phyloP scores from a whole-genome alignment of 2,888 invertebrate genomes.

The Apamea anceps region DNA sequence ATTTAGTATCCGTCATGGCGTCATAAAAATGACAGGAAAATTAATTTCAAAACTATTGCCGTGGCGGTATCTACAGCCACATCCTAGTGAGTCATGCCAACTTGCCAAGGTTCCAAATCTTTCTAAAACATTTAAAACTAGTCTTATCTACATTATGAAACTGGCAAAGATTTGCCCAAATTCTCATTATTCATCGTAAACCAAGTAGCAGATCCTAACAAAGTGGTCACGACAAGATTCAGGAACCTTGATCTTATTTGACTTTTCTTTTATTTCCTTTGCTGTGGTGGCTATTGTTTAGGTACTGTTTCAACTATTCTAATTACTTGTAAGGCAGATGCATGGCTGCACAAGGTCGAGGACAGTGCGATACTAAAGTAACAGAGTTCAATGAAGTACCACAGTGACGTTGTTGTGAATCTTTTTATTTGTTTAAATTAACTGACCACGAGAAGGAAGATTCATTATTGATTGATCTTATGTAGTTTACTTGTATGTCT shows the following conservation, averaged over 20 bases:
- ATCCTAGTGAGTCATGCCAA: not conserved
- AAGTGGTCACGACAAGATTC: not conserved
- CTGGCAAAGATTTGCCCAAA: not conserved
- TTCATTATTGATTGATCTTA: not conserved
- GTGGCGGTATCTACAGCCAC: not conserved
- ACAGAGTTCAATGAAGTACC: slow-evolving; percentile 10
- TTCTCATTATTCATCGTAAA: no score
- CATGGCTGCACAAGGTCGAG: not conserved
- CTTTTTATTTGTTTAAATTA: not conserved
- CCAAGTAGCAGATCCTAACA: not conserved
- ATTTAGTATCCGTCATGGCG: not conserved
- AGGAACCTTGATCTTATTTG: not conserved
- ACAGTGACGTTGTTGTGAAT: not conserved
- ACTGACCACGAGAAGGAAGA: not conserved
- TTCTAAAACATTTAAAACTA: not conserved
- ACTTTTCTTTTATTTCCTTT: not conserved
- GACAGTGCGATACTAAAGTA: not conserved
- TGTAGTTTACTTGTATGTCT: not conserved
- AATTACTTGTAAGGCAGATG: slow-evolving; percentile 14
- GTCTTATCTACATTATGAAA: not conserved
- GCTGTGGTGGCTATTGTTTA: not conserved
- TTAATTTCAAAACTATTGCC: not conserved
- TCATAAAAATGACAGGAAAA: not conserved
- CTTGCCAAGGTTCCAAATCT: not conserved
- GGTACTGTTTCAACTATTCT: slow-evolving; percentile 8